Conservation (phyloP, 2,797 vertebrate species). For the Kryptolebias ocellatus region DNA sequence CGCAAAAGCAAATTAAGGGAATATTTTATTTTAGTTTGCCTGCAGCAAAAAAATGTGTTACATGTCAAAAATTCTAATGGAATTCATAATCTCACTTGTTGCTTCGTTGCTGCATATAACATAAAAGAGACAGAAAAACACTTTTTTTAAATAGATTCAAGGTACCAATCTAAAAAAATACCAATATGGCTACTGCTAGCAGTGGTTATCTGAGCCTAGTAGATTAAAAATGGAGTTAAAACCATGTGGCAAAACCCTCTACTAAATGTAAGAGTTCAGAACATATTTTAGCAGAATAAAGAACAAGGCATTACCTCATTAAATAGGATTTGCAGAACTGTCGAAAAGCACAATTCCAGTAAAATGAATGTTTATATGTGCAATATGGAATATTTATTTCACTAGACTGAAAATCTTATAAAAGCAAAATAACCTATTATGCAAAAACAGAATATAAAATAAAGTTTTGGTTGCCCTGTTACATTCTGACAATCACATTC, state of each 20-base stretch:
- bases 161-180: not conserved
- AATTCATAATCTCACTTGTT: conserved; percentile 18
- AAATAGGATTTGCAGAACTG: no score
- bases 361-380: no score
- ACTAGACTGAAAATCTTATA: no score
- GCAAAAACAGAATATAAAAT: not conserved
- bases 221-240: not conserved
- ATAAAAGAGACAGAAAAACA: not conserved
- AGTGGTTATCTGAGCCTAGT: conserved; percentile 1
- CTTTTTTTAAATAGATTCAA: no score
- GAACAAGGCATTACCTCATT: no score
- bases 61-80: conserved; percentile 34
- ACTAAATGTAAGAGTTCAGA: not conserved
- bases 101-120: not conserved
- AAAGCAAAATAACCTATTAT: not conserved
- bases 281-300: not conserved
- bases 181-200: not conserved
- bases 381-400: no score
- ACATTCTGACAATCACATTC: no score
- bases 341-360: no score
- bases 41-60: conserved; percentile 44
- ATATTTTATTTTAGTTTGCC: conserved; percentile 62
- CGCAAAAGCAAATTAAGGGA: conserved; percentile 47
- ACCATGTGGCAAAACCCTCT: no score
- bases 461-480: no score